phyloP scores from a whole-genome alignment of 2,113 vertebrate genomes.

The Tapirus terrestris region DNA sequence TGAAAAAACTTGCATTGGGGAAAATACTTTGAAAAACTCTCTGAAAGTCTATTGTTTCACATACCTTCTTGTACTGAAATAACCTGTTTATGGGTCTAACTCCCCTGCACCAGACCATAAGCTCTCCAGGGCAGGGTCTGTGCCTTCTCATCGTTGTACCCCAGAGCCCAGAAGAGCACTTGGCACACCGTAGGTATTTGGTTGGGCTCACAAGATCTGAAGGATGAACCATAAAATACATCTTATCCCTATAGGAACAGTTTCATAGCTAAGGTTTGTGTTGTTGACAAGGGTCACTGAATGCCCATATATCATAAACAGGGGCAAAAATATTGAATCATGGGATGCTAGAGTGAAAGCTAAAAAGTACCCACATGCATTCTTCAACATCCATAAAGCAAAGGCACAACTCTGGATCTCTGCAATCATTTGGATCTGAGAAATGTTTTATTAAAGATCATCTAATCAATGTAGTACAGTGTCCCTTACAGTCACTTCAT shows the following conservation, averaged over 20 bases:
- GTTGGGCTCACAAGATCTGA: background rate
- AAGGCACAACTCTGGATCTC: background rate
- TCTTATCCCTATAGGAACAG: background rate
- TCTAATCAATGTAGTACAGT: background rate
- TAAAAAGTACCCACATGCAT: background rate
- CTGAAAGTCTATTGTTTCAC: background rate
- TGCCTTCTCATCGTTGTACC: background rate
- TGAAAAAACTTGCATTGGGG: background rate
- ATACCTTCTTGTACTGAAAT: background rate
- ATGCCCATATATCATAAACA: background rate
- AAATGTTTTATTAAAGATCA: background rate
- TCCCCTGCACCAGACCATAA: background rate
- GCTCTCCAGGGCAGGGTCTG: background rate
- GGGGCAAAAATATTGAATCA: background rate
- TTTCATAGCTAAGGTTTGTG: background rate
- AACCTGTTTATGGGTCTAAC: background rate
- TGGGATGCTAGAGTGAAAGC: background rate
- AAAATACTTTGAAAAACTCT: background rate
- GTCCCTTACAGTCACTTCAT: background rate
- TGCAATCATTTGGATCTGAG: background rate
- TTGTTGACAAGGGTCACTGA: background rate
- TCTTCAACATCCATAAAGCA: background rate
- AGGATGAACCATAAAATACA: background rate
- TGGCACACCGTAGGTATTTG: background rate
- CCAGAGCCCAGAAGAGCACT: background rate